Evolutionary conservation across 2,113 vertebrate species (phyloP).

Genomic region (Ancistrus triradiatus): DNA sequence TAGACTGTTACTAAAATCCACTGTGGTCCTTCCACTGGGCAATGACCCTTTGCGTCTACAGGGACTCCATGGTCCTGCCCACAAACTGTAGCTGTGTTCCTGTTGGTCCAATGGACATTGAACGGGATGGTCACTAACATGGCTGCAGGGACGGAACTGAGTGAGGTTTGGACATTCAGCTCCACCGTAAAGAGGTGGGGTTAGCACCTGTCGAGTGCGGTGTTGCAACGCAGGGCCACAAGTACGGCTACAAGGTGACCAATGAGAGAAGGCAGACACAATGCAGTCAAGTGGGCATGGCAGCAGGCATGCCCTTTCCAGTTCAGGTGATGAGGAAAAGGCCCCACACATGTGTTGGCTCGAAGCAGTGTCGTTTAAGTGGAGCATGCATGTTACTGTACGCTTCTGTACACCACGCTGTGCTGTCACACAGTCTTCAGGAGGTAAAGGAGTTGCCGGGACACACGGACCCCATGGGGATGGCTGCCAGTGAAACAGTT

Average conservation of each 20-base stretch:
- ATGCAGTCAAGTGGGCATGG: conserved; percentile 80
- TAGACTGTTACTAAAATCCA: conserved; percentile 63
- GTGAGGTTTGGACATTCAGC: conserved; percentile 73
- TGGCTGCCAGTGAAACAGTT: conserved; percentile 77
- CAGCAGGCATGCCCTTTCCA: conserved; percentile 76
- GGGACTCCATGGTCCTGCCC: conserved; percentile 72
- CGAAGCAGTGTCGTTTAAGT: conserved; percentile 62
- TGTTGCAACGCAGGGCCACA: conserved; percentile 68
- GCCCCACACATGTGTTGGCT: conserved; percentile 70
- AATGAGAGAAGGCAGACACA: conserved; percentile 71
- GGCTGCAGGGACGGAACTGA: conserved; percentile 63
- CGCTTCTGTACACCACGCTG: conserved; percentile 78
- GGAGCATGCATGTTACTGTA: conserved; percentile 65
- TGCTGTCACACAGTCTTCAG: conserved; percentile 64
- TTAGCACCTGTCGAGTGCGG: conserved; percentile 61
- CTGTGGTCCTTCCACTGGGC: conserved; percentile 54
- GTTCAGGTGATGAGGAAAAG: conserved; percentile 63
- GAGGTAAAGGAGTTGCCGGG: conserved; percentile 38
- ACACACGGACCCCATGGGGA: conserved; percentile 74
- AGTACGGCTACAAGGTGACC: conserved; percentile 68
- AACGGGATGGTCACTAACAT: background rate
- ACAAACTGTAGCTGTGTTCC: conserved; percentile 74
- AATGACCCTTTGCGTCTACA: conserved; percentile 60
- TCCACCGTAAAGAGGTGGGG: conserved; percentile 75
- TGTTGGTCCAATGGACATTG: conserved; percentile 71